Base-by-base conservation (phyloP, 37 sponge, comb jelly and placozoan species). In the Corticium candelabrum region DNA sequence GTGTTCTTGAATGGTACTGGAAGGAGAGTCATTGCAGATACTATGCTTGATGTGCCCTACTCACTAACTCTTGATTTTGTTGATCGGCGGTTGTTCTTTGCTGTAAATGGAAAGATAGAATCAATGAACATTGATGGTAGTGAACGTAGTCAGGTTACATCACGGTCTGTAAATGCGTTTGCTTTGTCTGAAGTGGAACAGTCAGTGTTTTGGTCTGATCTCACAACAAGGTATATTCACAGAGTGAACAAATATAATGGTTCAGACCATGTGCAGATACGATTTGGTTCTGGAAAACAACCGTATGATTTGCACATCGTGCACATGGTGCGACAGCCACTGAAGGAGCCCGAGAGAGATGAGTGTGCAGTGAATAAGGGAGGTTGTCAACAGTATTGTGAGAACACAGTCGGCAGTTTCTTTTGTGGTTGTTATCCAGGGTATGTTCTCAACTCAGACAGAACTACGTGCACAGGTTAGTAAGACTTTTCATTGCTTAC, bases 351-450 rank as follows among this genome's bases (percentile, higher is more conserved):
- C 15, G 62, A 70, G 7, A 15, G 36, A 29, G 73, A 70, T 34
- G 73, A 70, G 36, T 70, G 73, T 34, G 31, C 29, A 35, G 73
- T 70, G 73, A 32, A 34, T 4, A 70, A 70, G 5, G 73, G 73
- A 7, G 73, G 73, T 30, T 70, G 73, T 15, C 29, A 70, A 29
- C 73, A 70, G 31, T 7, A 30, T 5, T 70, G 73, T 32, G 31
- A 4, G 5, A 70, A 70, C 73, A 70, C 73, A 29, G 73, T 70
- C 35, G 73, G 73, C 33, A 29, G 29, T 7, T 70, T 70, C 31
- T 15, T 30, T 32, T 70, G 73, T 32, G 7, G 5, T 15, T 70
- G 73, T 34, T 4, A 4, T 34, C 21, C 36, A 32, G 73, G 73
- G 5, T 70, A 29, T 15, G 5, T 5, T 5, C 21, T 70, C 31